Conservation (phyloP, 1,140 invertebrate genomes). For the Anoplophora glabripennis region DNA sequence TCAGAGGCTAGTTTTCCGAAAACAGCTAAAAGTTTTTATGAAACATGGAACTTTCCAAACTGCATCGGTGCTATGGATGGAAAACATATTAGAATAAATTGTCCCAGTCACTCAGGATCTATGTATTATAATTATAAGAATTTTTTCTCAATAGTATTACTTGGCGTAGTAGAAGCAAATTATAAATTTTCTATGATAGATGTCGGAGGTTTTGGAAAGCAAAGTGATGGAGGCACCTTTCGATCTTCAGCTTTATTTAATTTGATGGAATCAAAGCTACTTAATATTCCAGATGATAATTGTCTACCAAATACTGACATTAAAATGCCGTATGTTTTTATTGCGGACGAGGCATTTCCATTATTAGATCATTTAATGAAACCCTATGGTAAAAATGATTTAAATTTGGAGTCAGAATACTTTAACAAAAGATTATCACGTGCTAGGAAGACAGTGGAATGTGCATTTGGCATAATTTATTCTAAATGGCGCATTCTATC, state of each 20-base stretch:
- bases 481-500: too few species aligned
- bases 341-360: neutral
- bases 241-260: constrained; percentile 2
- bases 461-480: neutral
- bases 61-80: constrained; percentile 51
- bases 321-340: neutral
- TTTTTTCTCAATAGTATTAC: constrained; percentile 11
- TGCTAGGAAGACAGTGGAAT: neutral
- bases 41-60: constrained; percentile 45
- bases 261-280: neutral
- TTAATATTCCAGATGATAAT: neutral
- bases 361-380: neutral
- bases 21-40: constrained; percentile 34
- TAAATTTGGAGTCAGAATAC: neutral
- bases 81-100: constrained; percentile 44
- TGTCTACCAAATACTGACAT: neutral
- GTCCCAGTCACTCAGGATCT: constrained; percentile 42
- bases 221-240: constrained; percentile 21
- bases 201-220: constrained; percentile 20
- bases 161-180: constrained; percentile 12
- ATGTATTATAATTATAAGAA: constrained; percentile 51
- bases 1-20: constrained; percentile 36
- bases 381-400: neutral
- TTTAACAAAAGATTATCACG: neutral
- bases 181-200: constrained; percentile 10